Conservation (phyloP, 2,113 vertebrate species). For the Synchiropus splendidus region DNA sequence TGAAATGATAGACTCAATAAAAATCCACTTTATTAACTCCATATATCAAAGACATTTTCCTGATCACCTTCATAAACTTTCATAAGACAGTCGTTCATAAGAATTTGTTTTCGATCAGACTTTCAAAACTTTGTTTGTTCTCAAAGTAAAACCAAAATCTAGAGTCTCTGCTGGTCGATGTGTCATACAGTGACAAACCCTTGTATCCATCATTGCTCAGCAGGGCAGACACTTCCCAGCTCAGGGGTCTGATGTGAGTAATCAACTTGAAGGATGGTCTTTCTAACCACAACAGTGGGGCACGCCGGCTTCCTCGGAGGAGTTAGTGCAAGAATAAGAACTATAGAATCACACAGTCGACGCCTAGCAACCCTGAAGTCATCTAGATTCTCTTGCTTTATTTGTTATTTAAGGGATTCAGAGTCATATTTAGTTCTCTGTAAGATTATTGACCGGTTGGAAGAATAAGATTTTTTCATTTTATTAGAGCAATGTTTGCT, state of each 20-base stretch:
- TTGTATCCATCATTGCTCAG: conserved; percentile 26
- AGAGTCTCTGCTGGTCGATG: conserved; percentile 6
- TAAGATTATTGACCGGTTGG: not conserved
- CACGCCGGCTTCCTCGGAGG: not conserved
- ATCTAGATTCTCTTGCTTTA: too few relatives aligned
- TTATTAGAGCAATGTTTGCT: conserved; percentile 16
- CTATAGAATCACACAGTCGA: too few relatives aligned
- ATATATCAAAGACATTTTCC: too few relatives aligned
- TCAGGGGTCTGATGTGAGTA: conserved; percentile 17
- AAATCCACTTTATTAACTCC: too few relatives aligned
- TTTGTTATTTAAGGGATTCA: too few relatives aligned
- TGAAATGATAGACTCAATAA: too few relatives aligned
- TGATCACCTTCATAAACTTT: too few relatives aligned
- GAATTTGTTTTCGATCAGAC: too few relatives aligned
- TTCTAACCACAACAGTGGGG: conserved; percentile 9
- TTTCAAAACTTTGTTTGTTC: too few relatives aligned
- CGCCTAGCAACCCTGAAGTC: too few relatives aligned
- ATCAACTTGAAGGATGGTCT: conserved; percentile 29
- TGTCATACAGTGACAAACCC: conserved; percentile 11
- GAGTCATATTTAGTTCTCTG: too few relatives aligned
- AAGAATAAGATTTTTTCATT: not conserved
- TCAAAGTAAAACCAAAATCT: conserved; percentile 3
- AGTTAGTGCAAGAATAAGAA: not conserved
- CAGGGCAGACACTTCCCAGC: conserved; percentile 12
- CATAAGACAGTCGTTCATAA: too few relatives aligned